Evolutionary conservation across 2,888 invertebrate species (phyloP).

Genomic region (Nemapogon koenigi): DNA sequence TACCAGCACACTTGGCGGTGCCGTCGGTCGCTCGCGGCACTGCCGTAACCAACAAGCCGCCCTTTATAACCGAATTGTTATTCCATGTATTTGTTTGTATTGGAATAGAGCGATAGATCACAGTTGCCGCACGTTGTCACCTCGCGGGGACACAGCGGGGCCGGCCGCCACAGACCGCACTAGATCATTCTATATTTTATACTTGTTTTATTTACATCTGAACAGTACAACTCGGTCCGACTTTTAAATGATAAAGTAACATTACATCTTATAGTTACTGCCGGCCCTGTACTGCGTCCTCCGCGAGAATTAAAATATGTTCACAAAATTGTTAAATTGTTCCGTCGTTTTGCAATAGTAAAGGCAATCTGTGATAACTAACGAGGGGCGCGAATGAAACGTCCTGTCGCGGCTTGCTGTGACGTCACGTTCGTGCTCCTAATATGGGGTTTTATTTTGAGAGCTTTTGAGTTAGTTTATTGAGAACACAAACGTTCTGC

Average conservation of each 20-base stretch:
- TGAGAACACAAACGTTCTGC: slow-evolving; percentile 28
- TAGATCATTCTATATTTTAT: slow-evolving; percentile 26
- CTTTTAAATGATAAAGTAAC: too few relatives aligned
- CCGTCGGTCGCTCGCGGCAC: background rate
- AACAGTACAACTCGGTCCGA: background rate
- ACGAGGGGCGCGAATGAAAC: slow-evolving; percentile 38
- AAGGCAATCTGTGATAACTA: slow-evolving; percentile 14
- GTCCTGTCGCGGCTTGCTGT: slow-evolving; percentile 48
- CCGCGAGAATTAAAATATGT: too few relatives aligned
- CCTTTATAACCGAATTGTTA: background rate
- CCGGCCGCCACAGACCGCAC: background rate
- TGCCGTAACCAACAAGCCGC: slow-evolving; percentile 1
- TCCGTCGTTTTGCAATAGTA: background rate
- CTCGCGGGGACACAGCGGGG: background rate
- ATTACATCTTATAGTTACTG: too few relatives aligned
- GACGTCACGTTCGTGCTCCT: slow-evolving; percentile 38
- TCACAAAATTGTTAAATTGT: slow-evolving; percentile 35
- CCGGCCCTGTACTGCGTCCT: too few relatives aligned
- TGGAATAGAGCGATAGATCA: background rate
- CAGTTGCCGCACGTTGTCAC: background rate
- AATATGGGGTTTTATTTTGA: slow-evolving; percentile 28
- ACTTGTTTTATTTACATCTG: background rate
- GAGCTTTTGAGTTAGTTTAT: slow-evolving; percentile 33
- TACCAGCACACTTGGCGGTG: background rate
- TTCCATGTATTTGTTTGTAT: background rate